Conservation (phyloP, 23 tunicate species). For the Phallusia fumigata region DNA sequence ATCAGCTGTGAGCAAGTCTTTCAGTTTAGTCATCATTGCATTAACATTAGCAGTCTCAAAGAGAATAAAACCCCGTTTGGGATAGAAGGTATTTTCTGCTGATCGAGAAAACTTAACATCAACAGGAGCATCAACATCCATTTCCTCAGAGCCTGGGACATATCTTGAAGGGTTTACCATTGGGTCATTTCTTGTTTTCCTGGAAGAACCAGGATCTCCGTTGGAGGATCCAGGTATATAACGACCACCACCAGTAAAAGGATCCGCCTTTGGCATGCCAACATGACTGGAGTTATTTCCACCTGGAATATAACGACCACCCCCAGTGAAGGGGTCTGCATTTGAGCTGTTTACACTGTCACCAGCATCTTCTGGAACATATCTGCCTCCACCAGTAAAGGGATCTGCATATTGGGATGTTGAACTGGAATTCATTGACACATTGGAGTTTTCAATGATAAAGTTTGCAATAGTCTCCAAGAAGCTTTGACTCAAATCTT, state of each 20-base stretch:
- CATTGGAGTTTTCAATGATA: constrained; percentile 73
- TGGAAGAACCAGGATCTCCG: neutral
- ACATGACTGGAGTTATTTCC: neutral
- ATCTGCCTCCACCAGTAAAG: constrained; percentile 72
- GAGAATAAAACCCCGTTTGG: constrained; percentile 47
- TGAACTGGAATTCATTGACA: neutral
- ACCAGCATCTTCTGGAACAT: constrained; percentile 46
- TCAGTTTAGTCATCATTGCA: constrained; percentile 43
- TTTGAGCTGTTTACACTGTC: neutral
- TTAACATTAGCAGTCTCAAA: constrained; percentile 49
- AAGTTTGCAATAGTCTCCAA: constrained; percentile 75
- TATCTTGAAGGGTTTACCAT: constrained; percentile 47
- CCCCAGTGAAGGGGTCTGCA: constrained; percentile 25
- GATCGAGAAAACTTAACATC: constrained; percentile 4
- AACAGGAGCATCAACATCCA: neutral
- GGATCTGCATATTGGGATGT: constrained; percentile 39
- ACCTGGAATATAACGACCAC: constrained; percentile 53
- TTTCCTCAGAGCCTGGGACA: constrained; percentile 14
- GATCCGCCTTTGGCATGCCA: constrained; percentile 28
- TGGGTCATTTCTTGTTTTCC: constrained; percentile 29
- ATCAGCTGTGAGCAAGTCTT: neutral
- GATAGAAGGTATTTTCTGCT: constrained; percentile 49
- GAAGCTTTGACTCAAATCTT: constrained; percentile 61
- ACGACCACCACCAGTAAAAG: constrained; percentile 82
- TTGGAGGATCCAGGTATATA: constrained; percentile 61